Conservation (phyloP, 2,888 invertebrate species). For the Rotaria magnacalcarata region DNA sequence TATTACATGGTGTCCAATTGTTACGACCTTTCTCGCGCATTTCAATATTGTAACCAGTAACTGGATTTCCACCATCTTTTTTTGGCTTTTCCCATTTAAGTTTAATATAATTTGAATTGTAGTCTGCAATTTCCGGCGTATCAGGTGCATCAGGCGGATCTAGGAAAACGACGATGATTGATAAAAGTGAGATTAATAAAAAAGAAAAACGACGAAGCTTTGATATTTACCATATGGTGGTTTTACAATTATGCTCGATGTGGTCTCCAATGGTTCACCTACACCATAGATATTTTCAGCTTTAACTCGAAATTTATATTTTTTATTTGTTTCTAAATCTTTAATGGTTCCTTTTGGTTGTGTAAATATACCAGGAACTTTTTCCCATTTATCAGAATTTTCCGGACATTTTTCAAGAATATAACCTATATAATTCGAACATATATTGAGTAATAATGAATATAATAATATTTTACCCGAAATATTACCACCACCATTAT, state of each 20-base stretch:
- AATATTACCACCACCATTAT: conserved; percentile 61
- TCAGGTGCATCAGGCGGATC: conserved; percentile 58
- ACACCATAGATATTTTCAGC: conserved; percentile 95
- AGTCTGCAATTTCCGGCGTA: conserved; percentile 66
- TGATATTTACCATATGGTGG: conserved; percentile 52
- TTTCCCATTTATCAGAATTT: conserved; percentile 84
- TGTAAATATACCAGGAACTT: conserved; percentile 79
- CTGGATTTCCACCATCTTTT: conserved; percentile 84
- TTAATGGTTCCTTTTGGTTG: conserved; percentile 47
- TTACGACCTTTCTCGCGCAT: conserved; percentile 79
- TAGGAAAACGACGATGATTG: conserved; percentile 47
- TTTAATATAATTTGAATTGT: conserved; percentile 91
- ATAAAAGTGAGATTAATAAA: too few species aligned
- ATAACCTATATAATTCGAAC: conserved; percentile 67
- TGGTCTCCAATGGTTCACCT: conserved; percentile 78
- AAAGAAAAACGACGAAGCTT: not conserved
- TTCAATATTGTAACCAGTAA: conserved; percentile 70
- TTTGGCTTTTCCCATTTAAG: conserved; percentile 85
- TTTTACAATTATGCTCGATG: conserved; percentile 44
- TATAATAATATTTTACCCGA: conserved; percentile 53
- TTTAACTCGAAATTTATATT: conserved; percentile 86
- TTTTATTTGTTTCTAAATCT: conserved; percentile 83
- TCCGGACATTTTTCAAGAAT: conserved; percentile 88
- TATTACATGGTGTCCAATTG: conserved; percentile 54
- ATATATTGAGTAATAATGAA: not conserved